Base-by-base conservation (phyloP, 2,113 vertebrate genomes). In the Pitta sordida region DNA sequence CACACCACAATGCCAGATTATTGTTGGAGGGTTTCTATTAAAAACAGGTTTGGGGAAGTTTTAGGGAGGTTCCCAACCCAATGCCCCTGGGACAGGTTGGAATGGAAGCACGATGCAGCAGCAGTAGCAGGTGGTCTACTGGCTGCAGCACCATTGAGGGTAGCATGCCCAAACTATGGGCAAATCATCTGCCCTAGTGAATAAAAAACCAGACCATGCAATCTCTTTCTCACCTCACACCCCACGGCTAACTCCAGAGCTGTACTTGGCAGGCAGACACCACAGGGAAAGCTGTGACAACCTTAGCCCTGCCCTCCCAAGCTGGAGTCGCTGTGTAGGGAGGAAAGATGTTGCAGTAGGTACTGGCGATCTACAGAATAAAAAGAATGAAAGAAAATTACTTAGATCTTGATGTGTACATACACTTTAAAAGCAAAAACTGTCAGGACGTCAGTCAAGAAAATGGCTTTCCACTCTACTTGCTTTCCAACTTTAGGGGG, bases 191-290 rank as follows among this genome's bases (percentile, higher is more conserved):
- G 97, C 97, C 97, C 97, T 91, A 95, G 95, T 97, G 95, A 97
- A 96, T 97, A 96, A 95, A 97, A 95, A 98, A 97, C 98, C 98
- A 98, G 98, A 98, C 98, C 98, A 98, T 98, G 98, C 98, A 98
- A 98, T 98, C 97, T 98, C 98, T 98, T 98, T 98, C 98, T 98
- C 98, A 98, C 98, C 98, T 98, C 98, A 98, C 98, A 98, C 98
- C 98, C 96, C 98, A 98, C 98, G 98, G 98, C 98, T 98, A 98
- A 98, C 98, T 98, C 98, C 98, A 98, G 97, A 98, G 98, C 98
- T 98, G 98, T 97, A 98, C 98, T 98, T 98, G 98, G 98, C 98
- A 98, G 98, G 98, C 98, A 98, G 98, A 98, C 98, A 98, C 98
- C 98, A 98, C 98, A 98, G 98, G 98, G 98, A 98, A 98, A 98